phyloP scores from a whole-genome alignment of 2,888 invertebrate species.

The Machimus rusticus region DNA sequence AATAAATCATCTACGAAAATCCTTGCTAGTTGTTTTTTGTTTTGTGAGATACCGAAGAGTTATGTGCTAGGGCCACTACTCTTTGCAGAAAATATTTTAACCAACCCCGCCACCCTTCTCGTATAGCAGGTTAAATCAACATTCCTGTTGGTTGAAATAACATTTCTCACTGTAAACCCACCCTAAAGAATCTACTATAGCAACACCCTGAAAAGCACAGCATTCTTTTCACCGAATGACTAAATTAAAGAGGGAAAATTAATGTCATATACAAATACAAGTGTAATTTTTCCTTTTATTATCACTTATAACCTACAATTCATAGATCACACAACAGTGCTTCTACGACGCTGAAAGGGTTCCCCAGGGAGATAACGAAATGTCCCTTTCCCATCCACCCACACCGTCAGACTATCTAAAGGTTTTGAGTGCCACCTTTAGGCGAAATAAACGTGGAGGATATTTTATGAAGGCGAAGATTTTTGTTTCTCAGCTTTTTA shows the following conservation, averaged over 20 bases:
- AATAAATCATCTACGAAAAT: slow-evolving; percentile 42
- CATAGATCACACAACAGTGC: neutral
- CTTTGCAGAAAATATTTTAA: neutral
- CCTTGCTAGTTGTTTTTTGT: neutral
- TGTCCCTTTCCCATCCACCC: neutral
- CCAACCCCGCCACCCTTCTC: neutral
- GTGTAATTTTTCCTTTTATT: slow-evolving; percentile 9
- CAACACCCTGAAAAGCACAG: neutral
- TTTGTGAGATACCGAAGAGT: neutral
- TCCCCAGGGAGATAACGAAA: neutral
- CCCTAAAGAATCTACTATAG: neutral
- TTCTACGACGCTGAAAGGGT: neutral
- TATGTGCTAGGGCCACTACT: neutral
- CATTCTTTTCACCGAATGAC: neutral
- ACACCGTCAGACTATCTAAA: neutral
- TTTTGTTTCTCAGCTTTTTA: slow-evolving; percentile 34
- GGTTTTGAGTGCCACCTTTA: neutral
- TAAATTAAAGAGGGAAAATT: slow-evolving; percentile 3
- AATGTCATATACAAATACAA: slow-evolving; percentile 1
- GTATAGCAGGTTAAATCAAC: slow-evolving; percentile 9
- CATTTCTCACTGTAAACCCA: neutral
- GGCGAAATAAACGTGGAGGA: neutral
- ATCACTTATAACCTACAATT: slow-evolving; percentile 14
- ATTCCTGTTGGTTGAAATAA: slow-evolving; percentile 40
- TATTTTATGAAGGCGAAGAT: neutral